phyloP scores from a whole-genome alignment of 2,888 invertebrate species.

The Drosophila diplacantha region DNA sequence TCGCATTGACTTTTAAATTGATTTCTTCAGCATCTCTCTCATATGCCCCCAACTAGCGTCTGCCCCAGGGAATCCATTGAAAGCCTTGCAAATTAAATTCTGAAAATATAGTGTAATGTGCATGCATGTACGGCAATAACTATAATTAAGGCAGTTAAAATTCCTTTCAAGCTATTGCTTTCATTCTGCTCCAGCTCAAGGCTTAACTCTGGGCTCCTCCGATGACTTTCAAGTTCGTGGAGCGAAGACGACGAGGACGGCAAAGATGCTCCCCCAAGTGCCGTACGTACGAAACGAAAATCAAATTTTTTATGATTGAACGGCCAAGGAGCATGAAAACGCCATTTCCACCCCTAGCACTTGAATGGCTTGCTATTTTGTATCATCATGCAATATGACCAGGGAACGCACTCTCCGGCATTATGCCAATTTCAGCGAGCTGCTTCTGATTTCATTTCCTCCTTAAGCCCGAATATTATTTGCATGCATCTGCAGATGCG shows the following conservation, averaged over 20 bases:
- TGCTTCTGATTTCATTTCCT: slow-evolving; percentile 67
- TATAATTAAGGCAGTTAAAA: slow-evolving; percentile 26
- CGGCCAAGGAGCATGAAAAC: slow-evolving; percentile 64
- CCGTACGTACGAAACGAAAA: slow-evolving; percentile 48
- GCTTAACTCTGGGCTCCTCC: slow-evolving; percentile 26
- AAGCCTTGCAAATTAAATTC: background rate
- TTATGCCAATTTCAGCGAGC: slow-evolving; percentile 60
- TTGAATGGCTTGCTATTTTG: slow-evolving; percentile 63
- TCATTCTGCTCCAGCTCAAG: slow-evolving; percentile 1
- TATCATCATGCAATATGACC: slow-evolving; percentile 63
- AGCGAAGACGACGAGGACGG: background rate
- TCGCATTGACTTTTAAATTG: background rate
- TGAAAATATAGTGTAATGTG: background rate
- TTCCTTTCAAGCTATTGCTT: slow-evolving; percentile 16
- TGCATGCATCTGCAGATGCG: slow-evolving; percentile 50
- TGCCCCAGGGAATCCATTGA: background rate
- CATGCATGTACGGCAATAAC: slow-evolving; percentile 24
- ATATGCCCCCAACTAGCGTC: background rate
- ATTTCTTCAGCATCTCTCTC: background rate
- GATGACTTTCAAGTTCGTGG: slow-evolving; percentile 22
- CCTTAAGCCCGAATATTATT: slow-evolving; percentile 65
- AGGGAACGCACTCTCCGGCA: slow-evolving; percentile 59
- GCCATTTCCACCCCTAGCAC: slow-evolving; percentile 35
- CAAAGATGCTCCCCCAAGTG: slow-evolving; percentile 46
- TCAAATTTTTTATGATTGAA: slow-evolving; percentile 72